Evolutionary conservation across 2,888 invertebrate genomes (phyloP).

Genomic region (Fissipunctia ypsillon): DNA sequence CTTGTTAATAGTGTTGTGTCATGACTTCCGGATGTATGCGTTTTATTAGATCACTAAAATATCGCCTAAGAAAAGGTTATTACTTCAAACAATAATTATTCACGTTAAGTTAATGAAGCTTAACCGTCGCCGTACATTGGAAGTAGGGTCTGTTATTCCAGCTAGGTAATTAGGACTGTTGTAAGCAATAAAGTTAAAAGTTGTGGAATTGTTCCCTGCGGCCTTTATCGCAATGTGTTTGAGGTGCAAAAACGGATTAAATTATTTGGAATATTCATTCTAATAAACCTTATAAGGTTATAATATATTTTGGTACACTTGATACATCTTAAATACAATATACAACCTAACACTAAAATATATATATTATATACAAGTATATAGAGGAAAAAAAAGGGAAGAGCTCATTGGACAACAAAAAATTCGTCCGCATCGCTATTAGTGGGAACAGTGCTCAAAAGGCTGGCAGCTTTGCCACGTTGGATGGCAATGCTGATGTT

Average conservation of each 20-base stretch:
- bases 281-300: constrained; percentile 17
- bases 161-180: constrained; percentile 71
- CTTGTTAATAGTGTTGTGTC: constrained; percentile 63
- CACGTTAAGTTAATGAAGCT: constrained; percentile 56
- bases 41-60: constrained; percentile 26
- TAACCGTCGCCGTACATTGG: constrained; percentile 61
- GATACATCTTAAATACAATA: too few relatives aligned
- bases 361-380: too few relatives aligned
- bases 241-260: constrained; percentile 60
- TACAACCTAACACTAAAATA: too few relatives aligned
- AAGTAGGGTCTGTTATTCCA: constrained; percentile 66
- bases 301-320: too few relatives aligned
- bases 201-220: constrained; percentile 72
- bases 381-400: too few relatives aligned
- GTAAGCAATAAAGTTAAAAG: constrained; percentile 75
- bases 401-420: too few relatives aligned
- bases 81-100: constrained; percentile 46
- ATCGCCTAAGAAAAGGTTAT: constrained; percentile 15
- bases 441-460: too few relatives aligned
- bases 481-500: too few relatives aligned
- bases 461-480: too few relatives aligned
- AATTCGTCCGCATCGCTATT: too few relatives aligned
- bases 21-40: constrained; percentile 43
- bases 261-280: constrained; percentile 46
- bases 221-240: constrained; percentile 66